Percentiles rank a stretch among this genome's conserved stretches.
Evolutionary conservation across 2,888 invertebrate species (phyloP).

Genomic region (Cepaea hortensis): DNA sequence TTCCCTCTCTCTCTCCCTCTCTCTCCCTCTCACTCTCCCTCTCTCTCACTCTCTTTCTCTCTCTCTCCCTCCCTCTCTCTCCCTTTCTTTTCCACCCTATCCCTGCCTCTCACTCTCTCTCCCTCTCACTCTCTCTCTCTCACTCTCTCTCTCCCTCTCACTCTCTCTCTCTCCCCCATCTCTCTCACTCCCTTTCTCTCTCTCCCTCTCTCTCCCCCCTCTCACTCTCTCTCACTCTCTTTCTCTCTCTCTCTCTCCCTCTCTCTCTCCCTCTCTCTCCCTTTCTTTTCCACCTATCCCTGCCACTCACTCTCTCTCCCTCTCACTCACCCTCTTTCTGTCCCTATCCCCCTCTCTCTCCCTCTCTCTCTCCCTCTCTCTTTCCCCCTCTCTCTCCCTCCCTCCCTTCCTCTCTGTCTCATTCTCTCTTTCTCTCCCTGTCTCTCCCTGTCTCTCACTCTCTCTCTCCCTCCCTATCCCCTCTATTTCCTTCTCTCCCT

Average conservation of each 20-base stretch:
- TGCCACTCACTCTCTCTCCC: not conserved
- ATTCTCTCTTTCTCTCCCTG: no score
- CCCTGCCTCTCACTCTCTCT: not conserved
- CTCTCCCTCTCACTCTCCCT: not conserved
- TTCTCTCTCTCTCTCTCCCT: constrained; percentile 76
- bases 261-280: no score
- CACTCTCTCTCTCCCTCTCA: not conserved
- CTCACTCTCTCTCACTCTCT: constrained; percentile 23
- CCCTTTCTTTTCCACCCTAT: constrained; percentile 10
- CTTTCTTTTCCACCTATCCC: not conserved
- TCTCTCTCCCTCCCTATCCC: no score
- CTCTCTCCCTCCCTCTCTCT: constrained; percentile 18
- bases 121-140: constrained; percentile 78
- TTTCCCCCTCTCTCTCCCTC: not conserved
- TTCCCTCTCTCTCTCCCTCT: not conserved
- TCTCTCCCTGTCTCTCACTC: no score
- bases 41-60: constrained; percentile 5
- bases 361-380: no score
- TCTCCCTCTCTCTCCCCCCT: constrained; percentile 9
- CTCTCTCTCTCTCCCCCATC: not conserved
- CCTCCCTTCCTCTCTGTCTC: not conserved
- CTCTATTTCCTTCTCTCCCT: no score
- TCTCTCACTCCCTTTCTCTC: not conserved
- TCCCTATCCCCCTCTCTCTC: not conserved
- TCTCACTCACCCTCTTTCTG: no score